phyloP scores from a whole-genome alignment of 2,113 vertebrate species.

The Prunella fulvescens region DNA sequence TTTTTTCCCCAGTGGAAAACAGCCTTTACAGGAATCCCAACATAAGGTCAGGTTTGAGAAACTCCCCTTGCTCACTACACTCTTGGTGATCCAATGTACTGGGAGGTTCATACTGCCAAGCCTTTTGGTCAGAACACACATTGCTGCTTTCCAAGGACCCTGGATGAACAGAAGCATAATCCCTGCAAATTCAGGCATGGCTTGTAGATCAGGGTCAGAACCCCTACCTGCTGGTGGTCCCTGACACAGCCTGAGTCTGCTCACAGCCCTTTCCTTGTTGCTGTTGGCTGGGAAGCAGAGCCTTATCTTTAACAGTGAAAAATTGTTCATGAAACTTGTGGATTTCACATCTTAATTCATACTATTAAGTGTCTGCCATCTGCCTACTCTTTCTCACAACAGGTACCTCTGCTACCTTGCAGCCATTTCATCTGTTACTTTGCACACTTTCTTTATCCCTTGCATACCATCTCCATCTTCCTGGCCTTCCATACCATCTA shows the following conservation, averaged over 20 bases:
- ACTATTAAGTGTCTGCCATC: background rate
- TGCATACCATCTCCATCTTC: background rate
- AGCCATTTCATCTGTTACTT: background rate
- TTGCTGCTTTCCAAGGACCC: background rate
- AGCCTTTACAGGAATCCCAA: background rate
- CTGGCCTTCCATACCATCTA: background rate
- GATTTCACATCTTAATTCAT: background rate
- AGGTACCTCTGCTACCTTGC: background rate
- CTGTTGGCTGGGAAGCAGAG: background rate
- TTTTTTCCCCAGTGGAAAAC: background rate
- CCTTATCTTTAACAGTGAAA: background rate
- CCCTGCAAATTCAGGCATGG: accelerated
- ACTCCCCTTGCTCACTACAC: background rate
- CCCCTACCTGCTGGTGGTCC: background rate
- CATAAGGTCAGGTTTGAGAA: background rate
- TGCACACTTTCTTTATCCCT: background rate
- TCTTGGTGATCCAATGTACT: background rate
- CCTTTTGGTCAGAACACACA: background rate
- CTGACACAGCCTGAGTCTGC: background rate
- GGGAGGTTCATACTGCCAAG: background rate
- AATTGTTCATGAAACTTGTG: background rate
- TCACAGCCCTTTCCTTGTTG: background rate
- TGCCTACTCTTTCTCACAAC: background rate
- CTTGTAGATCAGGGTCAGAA: background rate
- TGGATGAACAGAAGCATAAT: background rate